A percentile compares a stretch with the other conserved stretches of the same genome.
Evolutionary conservation across 2,113 vertebrate species (phyloP).

Genomic region (Lethenteron camtschaticum): DNA sequence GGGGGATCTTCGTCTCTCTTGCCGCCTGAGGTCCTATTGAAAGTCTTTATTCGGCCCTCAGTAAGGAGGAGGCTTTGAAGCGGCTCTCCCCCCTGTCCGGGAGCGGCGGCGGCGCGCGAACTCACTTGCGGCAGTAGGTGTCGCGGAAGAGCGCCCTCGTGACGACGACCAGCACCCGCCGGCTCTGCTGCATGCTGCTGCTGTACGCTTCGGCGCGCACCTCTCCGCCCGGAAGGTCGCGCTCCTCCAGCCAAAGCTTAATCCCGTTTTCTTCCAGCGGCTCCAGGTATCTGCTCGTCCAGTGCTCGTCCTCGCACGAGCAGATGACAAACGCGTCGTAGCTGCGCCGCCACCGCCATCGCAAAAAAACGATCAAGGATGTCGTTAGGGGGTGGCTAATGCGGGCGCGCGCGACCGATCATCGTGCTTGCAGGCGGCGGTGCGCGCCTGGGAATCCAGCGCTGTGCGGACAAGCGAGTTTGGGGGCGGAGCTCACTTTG

Average conservation of each 20-base stretch:
- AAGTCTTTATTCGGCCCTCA: no score
- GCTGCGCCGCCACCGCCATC: not conserved
- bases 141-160: constrained; percentile 3
- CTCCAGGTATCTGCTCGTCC: not conserved
- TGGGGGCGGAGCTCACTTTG: no score
- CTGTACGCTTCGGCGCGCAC: not conserved
- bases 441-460: no score
- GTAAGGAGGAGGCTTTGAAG: no score
- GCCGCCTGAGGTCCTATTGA: no score
- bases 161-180: constrained; percentile 1
- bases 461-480: no score
- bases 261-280: not conserved
- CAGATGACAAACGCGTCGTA: not conserved
- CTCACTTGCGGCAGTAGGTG: not conserved
- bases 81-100: no score
- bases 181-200: not conserved
- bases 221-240: not conserved
- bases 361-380: no score
- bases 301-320: not conserved
- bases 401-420: no score
- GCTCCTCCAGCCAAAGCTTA: not conserved
- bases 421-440: no score
- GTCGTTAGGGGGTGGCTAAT: no score
- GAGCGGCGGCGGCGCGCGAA: not conserved
- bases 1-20: no score